Evolutionary conservation across 2,888 invertebrate species (phyloP), one percentile per base, ranked within the genome.

Genomic region (Lepidocyrtinus sp.): DNA sequence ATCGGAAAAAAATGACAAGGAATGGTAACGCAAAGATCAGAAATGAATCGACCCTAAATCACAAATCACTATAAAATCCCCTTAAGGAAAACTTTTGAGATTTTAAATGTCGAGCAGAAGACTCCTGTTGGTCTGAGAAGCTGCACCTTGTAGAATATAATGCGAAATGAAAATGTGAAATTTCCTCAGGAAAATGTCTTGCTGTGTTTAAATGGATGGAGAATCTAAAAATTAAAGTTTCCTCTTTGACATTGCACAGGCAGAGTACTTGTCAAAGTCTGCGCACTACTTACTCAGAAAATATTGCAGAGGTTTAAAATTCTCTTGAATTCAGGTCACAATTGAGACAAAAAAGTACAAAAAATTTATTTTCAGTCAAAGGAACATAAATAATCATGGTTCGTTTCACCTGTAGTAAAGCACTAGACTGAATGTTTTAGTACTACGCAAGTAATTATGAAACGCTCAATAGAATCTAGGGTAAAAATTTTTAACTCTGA

Each of bases 1-100:
- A 22, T 25, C 63, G 24, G 26, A 5, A 25, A n/a, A 21, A 22
- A 63, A 63, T 25, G n/a, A 63, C 63, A 63, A 63, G 63, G 50
- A 63, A 63, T 63, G 55, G 3, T 61, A 19, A 21, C 26, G n/a
- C n/a, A n/a, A n/a, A n/a, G 24, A 63, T 63, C 24, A 63, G 22
- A 3, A 19, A 5, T 45, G 45, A 45, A 19, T 61, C 61, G 61
- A 61, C 61, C 22, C 61, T 17, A 22, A 19, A 45, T 5, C 45
- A 12, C 12, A 5, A 45, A 5, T 45, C 12, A 12, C 45, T 5
- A 45, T 9, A 45, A 45, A 45, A 45, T 9, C 5, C 12, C 7
- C 12, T 45, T 45, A 45, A 12, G 45, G 45, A 45, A n/a, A n/a
- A n/a, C n/a, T n/a, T n/a, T n/a, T n/a, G n/a, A n/a, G n/a, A n/a